Percentiles rank a stretch among this genome's conserved stretches.
Conservation (phyloP, 2,888 invertebrate species). For the Cephus pulcher region DNA sequence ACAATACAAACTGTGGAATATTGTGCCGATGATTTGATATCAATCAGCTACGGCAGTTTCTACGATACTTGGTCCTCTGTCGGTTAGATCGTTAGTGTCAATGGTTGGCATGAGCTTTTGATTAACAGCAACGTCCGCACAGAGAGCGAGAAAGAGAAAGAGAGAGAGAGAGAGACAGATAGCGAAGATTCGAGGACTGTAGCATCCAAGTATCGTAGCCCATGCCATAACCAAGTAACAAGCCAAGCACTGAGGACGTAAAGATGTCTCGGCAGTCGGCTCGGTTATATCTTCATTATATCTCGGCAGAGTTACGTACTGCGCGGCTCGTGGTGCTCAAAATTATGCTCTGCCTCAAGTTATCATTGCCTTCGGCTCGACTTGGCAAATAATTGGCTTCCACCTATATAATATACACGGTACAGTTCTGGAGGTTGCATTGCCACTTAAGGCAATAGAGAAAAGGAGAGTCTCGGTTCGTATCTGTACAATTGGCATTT, state of each 20-base stretch:
- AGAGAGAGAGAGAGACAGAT: conserved; percentile 1
- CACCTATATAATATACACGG: conserved; percentile 44
- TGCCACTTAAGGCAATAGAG: no score
- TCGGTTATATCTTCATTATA: conserved; percentile 65
- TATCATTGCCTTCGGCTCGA: conserved; percentile 58
- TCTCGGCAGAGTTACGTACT: conserved; percentile 61
- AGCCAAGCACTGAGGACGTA: conserved; percentile 56
- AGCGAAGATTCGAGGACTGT: neutral
- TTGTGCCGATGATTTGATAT: no score
- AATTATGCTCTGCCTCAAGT: conserved; percentile 60
- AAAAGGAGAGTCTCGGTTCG: no score
- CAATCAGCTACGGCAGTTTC: no score
- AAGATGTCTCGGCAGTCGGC: conserved; percentile 62
- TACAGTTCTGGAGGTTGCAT: neutral
- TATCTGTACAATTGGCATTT: no score
- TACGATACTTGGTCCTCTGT: neutral
- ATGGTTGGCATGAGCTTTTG: conserved; percentile 37
- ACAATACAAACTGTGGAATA: no score
- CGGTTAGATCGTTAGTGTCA: conserved; percentile 30
- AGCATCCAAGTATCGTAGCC: conserved; percentile 21
- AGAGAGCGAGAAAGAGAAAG: conserved; percentile 11
- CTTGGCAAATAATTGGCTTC: conserved; percentile 59
- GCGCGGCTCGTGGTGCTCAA: conserved; percentile 44
- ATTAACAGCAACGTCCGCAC: conserved; percentile 54
- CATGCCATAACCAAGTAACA: conserved; percentile 52